phyloP scores from a whole-genome alignment of 2,797 vertebrate genomes.

The Sebastes ruberrimus region DNA sequence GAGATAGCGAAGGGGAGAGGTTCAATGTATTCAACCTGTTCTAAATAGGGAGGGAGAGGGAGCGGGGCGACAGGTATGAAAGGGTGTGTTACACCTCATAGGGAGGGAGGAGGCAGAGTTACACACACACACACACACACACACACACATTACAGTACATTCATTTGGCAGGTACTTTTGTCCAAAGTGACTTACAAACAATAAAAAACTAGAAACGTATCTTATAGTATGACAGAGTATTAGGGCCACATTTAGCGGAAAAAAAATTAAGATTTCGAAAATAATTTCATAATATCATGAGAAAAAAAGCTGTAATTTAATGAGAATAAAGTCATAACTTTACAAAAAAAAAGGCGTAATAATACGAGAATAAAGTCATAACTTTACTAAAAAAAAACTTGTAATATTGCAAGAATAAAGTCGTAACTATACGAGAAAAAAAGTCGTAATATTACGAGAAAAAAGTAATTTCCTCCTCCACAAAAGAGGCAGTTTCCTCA shows the following conservation, averaged over 20 bases:
- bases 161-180: neutral
- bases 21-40: constrained; percentile 62
- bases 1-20: constrained; percentile 60
- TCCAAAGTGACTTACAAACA: neutral
- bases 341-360: fast-evolving
- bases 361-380: no score
- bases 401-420: no score
- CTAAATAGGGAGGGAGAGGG: constrained; percentile 21
- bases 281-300: no score
- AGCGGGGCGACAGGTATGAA: constrained; percentile 53
- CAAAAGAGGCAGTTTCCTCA: no score
- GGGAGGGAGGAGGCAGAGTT: neutral
- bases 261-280: no score
- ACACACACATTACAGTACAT: neutral
- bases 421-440: no score
- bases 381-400: no score
- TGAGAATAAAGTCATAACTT: no score
- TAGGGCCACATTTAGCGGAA: no score
- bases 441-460: no score
- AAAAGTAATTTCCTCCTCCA: no score
- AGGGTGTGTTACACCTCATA: constrained; percentile 32
- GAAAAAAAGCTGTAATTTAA: no score
- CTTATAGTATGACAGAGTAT: neutral
- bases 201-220: neutral
- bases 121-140: neutral